Conservation (phyloP, 2,797 vertebrate genomes). For the Eleutherodactylus coqui region DNA sequence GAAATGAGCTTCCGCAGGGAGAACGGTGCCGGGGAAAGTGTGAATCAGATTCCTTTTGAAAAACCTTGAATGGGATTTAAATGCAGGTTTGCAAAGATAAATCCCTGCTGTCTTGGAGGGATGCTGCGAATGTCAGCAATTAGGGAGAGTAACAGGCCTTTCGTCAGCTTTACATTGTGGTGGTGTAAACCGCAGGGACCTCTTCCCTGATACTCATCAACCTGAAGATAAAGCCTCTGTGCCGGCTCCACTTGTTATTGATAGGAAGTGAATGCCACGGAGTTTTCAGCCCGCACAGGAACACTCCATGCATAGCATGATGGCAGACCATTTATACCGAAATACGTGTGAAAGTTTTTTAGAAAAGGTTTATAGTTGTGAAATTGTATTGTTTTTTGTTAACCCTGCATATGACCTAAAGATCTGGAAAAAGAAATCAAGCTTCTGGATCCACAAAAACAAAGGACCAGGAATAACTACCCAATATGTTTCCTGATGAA, state of each 20-base stretch:
- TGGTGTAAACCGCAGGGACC: slow-evolving; percentile 34
- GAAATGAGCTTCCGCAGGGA: slow-evolving; percentile 29
- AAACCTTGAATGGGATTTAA: slow-evolving; percentile 41
- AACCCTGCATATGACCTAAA: not conserved
- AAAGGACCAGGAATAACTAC: not conserved
- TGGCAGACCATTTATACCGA: not conserved
- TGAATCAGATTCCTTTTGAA: slow-evolving; percentile 29
- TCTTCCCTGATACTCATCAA: slow-evolving; percentile 19
- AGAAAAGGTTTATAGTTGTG: not conserved
- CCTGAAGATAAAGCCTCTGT: slow-evolving; percentile 45
- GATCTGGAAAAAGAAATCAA: not conserved
- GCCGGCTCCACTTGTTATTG: slow-evolving; percentile 44
- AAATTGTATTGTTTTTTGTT: not conserved
- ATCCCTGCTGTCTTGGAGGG: slow-evolving; percentile 21
- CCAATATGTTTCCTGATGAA: not conserved
- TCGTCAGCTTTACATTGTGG: slow-evolving; percentile 14
- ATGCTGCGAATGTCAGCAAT: slow-evolving; percentile 37
- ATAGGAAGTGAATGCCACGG: slow-evolving; percentile 25
- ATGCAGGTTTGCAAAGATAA: slow-evolving; percentile 32
- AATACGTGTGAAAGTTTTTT: not conserved
- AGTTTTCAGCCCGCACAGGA: not conserved
- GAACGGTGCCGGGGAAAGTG: not conserved
- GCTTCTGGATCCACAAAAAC: not conserved
- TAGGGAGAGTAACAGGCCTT: slow-evolving; percentile 44
- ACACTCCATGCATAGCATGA: not conserved